Conservation (phyloP, 2,888 invertebrate genomes). For the Ochropleura plecta region DNA sequence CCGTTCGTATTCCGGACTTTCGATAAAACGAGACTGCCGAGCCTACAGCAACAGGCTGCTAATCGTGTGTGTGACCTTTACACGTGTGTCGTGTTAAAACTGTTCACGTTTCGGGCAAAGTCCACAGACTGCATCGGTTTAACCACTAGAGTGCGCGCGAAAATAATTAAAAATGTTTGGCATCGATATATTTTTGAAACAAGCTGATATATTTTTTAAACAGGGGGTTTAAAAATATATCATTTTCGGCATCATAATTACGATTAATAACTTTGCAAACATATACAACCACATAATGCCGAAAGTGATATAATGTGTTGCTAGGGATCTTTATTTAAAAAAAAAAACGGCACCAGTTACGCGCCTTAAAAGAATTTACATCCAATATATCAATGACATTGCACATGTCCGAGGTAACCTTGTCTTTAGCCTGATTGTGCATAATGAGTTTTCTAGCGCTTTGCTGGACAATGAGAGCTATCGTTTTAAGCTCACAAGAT, state of each 20-base stretch:
- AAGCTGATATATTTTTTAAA: no score
- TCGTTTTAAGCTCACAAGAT: no score
- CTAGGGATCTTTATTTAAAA: no score
- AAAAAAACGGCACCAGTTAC: no score
- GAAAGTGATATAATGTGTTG: no score
- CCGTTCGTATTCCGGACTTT: slow-evolving; percentile 2
- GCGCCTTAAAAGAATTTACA: slow-evolving; percentile 17
- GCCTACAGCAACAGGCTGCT: neutral
- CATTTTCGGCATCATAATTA: no score
- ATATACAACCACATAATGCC: no score
- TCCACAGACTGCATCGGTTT: slow-evolving; percentile 28
- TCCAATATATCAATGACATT: slow-evolving; percentile 39
- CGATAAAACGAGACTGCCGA: neutral
- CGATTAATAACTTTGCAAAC: no score
- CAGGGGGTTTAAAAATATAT: no score
- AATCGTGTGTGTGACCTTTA: slow-evolving; percentile 18
- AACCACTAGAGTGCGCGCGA: no score
- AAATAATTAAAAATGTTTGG: no score
- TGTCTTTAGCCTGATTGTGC: neutral
- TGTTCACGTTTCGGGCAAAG: slow-evolving; percentile 33
- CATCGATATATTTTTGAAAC: no score
- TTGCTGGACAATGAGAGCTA: neutral
- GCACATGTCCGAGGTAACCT: neutral
- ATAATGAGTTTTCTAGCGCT: slow-evolving; percentile 4
- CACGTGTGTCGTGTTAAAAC: slow-evolving; percentile 16